phyloP scores from a whole-genome alignment of 2,113 vertebrate species.

The Periophthalmodon schlosseri region DNA sequence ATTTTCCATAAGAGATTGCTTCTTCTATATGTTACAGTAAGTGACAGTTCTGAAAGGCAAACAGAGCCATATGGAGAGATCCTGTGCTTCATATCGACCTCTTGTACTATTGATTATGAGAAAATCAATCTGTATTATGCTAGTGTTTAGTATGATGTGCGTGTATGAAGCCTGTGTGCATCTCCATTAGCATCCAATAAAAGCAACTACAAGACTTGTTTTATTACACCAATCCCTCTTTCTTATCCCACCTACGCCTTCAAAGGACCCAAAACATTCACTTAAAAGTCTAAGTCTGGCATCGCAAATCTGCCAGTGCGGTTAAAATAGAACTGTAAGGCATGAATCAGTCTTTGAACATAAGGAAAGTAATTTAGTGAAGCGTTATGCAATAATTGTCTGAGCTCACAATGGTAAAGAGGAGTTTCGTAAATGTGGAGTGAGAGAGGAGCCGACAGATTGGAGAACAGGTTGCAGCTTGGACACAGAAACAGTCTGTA shows the following conservation, averaged over 20 bases:
- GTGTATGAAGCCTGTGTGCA: background rate
- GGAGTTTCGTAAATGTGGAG: background rate
- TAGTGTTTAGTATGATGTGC: background rate
- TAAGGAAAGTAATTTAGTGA: constrained; percentile 20
- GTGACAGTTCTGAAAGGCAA: background rate
- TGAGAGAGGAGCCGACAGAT: constrained; percentile 23
- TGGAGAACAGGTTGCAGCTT: constrained; percentile 40
- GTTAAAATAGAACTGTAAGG: constrained; percentile 54
- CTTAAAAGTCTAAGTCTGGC: constrained; percentile 64
- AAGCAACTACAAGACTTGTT: constrained; percentile 17
- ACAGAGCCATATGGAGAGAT: background rate
- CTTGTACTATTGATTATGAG: constrained; percentile 2
- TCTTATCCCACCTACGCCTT: constrained; percentile 52
- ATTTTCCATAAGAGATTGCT: background rate
- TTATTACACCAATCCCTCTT: constrained; percentile 42
- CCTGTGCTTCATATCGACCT: background rate
- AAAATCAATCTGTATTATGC: background rate
- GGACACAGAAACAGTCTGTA: constrained; percentile 18
- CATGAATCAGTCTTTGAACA: constrained; percentile 52
- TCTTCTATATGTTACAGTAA: background rate
- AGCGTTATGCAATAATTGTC: background rate
- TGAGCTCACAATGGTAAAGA: constrained; percentile 6
- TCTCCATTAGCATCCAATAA: constrained; percentile 8
- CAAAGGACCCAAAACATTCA: constrained; percentile 55
- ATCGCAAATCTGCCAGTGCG: constrained; percentile 29